Base-by-base conservation (phyloP, 2,113 vertebrate species). In the Pantherophis guttatus region DNA sequence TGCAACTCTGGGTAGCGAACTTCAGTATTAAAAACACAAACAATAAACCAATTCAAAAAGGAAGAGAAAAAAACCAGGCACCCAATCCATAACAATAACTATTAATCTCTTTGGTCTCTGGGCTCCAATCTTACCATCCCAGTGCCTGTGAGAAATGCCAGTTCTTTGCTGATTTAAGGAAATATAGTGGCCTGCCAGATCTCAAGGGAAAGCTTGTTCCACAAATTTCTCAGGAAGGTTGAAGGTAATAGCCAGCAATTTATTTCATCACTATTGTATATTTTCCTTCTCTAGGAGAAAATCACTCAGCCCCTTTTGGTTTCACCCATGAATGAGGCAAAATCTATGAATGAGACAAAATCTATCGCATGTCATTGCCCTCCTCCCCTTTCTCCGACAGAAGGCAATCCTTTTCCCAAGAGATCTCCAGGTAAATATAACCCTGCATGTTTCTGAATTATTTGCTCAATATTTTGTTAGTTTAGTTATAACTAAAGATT, bases 371-470 rank as follows among this genome's bases (percentile, higher is more conserved):
- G 8, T 92, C 87, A 33, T 81, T 53, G 75, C 65, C 81, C 58
- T n/a, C 58, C 91, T 88, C 90, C 87, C 52, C 93, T 91, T 8
- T 62, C 95, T 87, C 94, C 96, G 33, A 88, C 90, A 7, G 95
- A 92, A 7, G 26, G 95, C 59, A 96, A 97, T 81, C 88, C 97
- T 75, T 97, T 97, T 3, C 96, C 96, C 44, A 93, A 94, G 91
- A 97, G 91, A 90, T 94, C 52, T 92, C 53, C 48, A 17, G 98
- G 98, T 99, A 97, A 97, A 9, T 48, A 88, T 44, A 48, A 81
- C 23, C 17, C 15, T 57, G 23, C 55, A 6, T 89, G 11, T 57
- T 48, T 88, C 48, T 62, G 44, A 92, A 52, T 23, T 15, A n/a
- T 52, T 23, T 53, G 15, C 39, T 23, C 13, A n/a, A 48, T 48